Evolutionary conservation across 2,113 vertebrate genomes (phyloP), one percentile per base, ranked within the genome.

Genomic region (Bufo bufo): DNA sequence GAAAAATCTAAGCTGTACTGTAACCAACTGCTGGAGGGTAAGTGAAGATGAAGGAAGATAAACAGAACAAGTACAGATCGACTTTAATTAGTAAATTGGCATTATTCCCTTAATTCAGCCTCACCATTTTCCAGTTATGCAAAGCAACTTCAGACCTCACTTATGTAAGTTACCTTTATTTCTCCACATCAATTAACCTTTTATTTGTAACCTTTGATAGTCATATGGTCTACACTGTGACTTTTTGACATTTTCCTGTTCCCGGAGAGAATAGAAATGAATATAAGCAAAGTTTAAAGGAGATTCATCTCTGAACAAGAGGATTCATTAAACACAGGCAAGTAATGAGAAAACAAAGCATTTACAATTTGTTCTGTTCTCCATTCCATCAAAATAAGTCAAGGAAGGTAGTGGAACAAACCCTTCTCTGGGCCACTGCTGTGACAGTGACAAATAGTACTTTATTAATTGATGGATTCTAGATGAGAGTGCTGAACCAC

Each of bases 391-490:
- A 63, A 78, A 77, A 63, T 65, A 59, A 59, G 23, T 56, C 63
- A 74, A 72, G 65, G n/a, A 20, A 82, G 11, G 17, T 71, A 59
- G 47, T 71, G 19, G 50, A 56, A 33, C 16, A 65, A 33, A 79
- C 49, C 50, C 54, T 72, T 74, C 50, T 69, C 50, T 87, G 78
- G 50, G 43, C 65, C 63, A 45, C 23, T 20, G 50, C 23, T 16
- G 7, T 59, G 86, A 87, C 78, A 82, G 47, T 82, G 86, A 87
- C 78, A 72, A 87, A 87, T 87, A 54, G 78, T 47, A 61, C 52
- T 82, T 87, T 79, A 86, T 86, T 82, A 81, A 87, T 65, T 74
- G 78, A 71, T 33, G 86, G 50, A 49, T 82, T 82, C 78, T 72
- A 80, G 78, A 82, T 82, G 77, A 87, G 65, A 74, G 74, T 50